Evolutionary conservation across 2,113 vertebrate species (phyloP), one percentile per base, ranked within the genome.

Genomic region (Polyodon spathula): DNA sequence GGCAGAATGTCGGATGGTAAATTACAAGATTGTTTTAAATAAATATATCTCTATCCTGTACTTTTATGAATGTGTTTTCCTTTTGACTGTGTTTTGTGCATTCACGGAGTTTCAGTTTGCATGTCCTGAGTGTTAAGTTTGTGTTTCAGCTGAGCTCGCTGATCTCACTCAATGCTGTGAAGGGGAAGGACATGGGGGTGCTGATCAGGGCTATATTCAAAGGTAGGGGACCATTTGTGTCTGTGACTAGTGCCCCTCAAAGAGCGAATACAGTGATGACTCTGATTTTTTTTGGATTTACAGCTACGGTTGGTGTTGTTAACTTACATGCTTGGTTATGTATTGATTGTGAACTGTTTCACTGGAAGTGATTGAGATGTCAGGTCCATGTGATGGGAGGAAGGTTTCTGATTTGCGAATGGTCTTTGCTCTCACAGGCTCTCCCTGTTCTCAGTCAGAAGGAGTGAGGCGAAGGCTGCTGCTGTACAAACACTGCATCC

Each of bases 161-260:
- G 17, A 82, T 97, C 60, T 92, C 85, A 6, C 81, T 72, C 15
- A 81, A 84, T 37, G 91, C 91, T 1, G 71, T 97, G 59, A 93
- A 83, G 70, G 91, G 92, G 1, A 91, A 81, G 69, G 81, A 84
- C 38, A 76, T 81, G 16, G 83, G 90, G 2, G 56, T 79, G 1
- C 61, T 92, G 65, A 80, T 99, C 17, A 93, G 89, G 79, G 88
- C 80, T 58, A 81, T 96, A 73, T 91, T 97, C 68, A 91, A 75
- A 92, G 96, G 96, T 97, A 80, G 65, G 63, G n/a, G n/a, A n/a
- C n/a, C n/a, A n/a, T n/a, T n/a, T n/a, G n/a, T n/a, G 37, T 0
- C 62, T 6, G 52, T 15, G 4, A 59, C 1, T 1, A 6, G 1
- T 37, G 37, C 37, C 3, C 0, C 2, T 6, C 8, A 0, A n/a